These are phyloP conservation scores for Lycocerus yunnanus DNA, from an alignment of 2,888 invertebrate genomes.

Conservation along the genomic window DNA sequence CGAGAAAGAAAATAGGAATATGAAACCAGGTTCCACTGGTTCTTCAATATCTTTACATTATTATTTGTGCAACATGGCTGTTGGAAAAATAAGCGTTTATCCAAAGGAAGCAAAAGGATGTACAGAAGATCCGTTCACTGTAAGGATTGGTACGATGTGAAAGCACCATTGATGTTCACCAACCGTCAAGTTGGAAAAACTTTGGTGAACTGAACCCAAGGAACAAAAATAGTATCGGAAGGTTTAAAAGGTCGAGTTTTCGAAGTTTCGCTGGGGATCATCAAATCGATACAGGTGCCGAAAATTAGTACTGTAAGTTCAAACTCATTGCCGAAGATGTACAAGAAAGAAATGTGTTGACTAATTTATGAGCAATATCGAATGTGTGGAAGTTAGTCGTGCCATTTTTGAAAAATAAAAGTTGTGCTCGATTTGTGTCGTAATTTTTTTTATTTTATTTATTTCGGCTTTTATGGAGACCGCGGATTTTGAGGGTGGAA, in stretches of 20 bases:
- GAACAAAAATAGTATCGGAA: slow-evolving; percentile 93
- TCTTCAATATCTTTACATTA: background rate
- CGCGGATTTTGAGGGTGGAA: too few relatives aligned
- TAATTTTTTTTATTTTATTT: too few relatives aligned
- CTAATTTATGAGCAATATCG: too few relatives aligned
- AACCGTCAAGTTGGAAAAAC: slow-evolving; percentile 98
- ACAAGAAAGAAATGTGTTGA: too few relatives aligned
- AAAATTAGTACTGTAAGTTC: slow-evolving; percentile 98
- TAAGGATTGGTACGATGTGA: slow-evolving; percentile 92
- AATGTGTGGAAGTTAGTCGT: too few relatives aligned
- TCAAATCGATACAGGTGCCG: slow-evolving; percentile 93
- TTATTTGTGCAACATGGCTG: slow-evolving; percentile 70
- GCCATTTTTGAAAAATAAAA: too few relatives aligned
- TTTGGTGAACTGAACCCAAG: slow-evolving; percentile 96
- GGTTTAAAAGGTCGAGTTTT: slow-evolving; percentile 97
- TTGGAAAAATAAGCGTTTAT: slow-evolving; percentile 83
- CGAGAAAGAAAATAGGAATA: too few relatives aligned
- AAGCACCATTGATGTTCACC: slow-evolving; percentile 90
- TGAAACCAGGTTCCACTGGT: background rate
- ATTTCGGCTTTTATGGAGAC: too few relatives aligned
- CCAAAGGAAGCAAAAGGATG: slow-evolving; percentile 99
- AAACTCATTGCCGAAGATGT: slow-evolving; percentile 97
- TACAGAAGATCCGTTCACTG: slow-evolving; percentile 99
- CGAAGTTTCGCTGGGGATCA: slow-evolving; percentile 98
- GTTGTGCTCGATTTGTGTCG: too few relatives aligned